Base-by-base conservation (phyloP, 2,113 vertebrate genomes). In the Forbesichthys papilliferus region DNA sequence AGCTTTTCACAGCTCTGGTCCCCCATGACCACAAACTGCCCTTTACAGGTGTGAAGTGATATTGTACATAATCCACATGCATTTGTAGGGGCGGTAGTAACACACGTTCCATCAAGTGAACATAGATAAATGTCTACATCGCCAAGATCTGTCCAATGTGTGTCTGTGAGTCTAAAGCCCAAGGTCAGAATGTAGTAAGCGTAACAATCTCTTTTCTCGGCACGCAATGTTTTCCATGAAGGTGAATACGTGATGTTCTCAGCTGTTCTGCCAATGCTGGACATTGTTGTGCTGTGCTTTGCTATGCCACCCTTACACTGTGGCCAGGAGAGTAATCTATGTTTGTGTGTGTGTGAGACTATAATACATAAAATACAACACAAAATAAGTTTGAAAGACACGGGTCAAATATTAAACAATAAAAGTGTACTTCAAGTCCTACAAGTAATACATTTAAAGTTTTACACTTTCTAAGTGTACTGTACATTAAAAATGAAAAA, bases 1-100 rank as follows among this genome's bases (percentile, higher is more conserved):
- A 75, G 70, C 69, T 54, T 47, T 81, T 57, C 13, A 1, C 48
- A 55, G 56, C 48, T 56, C 49, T 77, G 64, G 52, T 65, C 42
- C 78, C 64, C 69, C 9, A 5, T 80, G 77, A 81, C 81, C 66
- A 72, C 74, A 56, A 70, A 71, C 69, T 81, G 77, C 67, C 73
- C 73, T 58, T 69, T 14, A 27, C 18, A 66, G 14, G 49, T 74
- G 53, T 74, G 53, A 27, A 27, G 27, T 70, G 71, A 79, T 67
- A 72, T 77, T 67, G 71, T 69, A 54, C 27, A 27, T 2, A 70
- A 9, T 70, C 80, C 80, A 83, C 79, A 34, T 57, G 12, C 16
- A 63, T 82, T 79, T 82, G 68, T 77, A 72, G 62, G 51, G 54
- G 68, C 61, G 66, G 68, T 14, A 18, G 59, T 33, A 69, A 74